Evolutionary conservation across 2,797 vertebrate genomes (phyloP).

Genomic region (Anguilla marmorata): DNA sequence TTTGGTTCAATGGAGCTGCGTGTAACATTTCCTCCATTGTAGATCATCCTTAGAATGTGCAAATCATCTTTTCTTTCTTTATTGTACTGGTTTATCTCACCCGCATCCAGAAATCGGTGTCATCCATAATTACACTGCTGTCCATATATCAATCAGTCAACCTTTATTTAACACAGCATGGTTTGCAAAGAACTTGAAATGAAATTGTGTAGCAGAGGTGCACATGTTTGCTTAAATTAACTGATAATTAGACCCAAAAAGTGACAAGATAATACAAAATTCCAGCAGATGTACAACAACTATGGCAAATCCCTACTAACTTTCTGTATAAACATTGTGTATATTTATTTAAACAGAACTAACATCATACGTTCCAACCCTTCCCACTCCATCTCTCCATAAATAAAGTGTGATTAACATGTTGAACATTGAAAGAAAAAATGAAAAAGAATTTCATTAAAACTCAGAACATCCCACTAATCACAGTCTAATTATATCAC

Average conservation of each 20-base stretch:
- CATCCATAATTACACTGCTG: background rate
- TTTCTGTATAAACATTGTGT: background rate
- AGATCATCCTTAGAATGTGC: background rate
- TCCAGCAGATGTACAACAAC: slow-evolving; percentile 16
- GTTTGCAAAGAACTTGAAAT: background rate
- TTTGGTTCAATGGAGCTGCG: background rate
- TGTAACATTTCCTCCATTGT: background rate
- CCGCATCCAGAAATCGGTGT: background rate
- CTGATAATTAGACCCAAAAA: background rate
- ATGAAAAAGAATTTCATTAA: slow-evolving; percentile 47
- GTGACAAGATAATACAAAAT: slow-evolving; percentile 45
- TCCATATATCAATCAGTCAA: background rate
- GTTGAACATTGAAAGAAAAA: slow-evolving; percentile 38
- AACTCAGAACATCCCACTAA: slow-evolving; percentile 59
- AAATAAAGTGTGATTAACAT: slow-evolving; percentile 32
- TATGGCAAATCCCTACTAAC: background rate
- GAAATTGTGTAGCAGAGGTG: background rate
- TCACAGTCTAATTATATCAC: slow-evolving; percentile 66
- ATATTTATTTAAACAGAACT: slow-evolving; percentile 43
- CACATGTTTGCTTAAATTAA: background rate
- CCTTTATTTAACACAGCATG: background rate
- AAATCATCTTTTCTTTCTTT: background rate
- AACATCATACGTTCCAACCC: slow-evolving; percentile 31
- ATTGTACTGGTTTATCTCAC: background rate
- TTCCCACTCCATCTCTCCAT: background rate